phyloP scores from a whole-genome alignment of 2,797 vertebrate genomes.

The Cynopterus sphinx region DNA sequence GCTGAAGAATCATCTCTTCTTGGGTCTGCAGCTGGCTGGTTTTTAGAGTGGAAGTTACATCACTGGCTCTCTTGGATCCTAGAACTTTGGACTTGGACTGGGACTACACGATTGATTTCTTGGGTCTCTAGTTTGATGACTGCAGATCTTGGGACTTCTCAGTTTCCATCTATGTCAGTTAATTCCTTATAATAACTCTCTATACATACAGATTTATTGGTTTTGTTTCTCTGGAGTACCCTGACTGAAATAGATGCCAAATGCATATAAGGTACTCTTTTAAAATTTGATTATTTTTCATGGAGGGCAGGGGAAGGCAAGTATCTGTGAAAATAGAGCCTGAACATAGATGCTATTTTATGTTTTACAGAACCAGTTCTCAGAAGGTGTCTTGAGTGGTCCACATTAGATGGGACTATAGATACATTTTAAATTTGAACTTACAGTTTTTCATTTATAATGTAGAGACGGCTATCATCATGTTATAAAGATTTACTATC shows the following conservation, averaged over 20 bases:
- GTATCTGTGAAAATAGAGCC: neutral
- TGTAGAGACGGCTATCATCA: constrained; percentile 21
- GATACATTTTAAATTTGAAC: constrained; percentile 28
- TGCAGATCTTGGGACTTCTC: neutral
- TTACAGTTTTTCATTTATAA: constrained; percentile 45
- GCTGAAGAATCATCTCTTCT: neutral
- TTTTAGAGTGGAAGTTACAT: neutral
- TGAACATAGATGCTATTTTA: neutral
- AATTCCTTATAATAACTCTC: neutral
- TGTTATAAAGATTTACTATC: neutral
- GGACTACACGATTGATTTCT: neutral
- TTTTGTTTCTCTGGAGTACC: neutral
- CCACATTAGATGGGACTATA: neutral
- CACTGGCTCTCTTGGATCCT: neutral
- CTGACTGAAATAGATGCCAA: neutral
- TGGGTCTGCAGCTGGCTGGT: neutral
- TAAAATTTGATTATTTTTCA: neutral
- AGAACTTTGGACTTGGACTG: neutral
- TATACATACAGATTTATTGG: neutral
- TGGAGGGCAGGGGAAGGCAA: neutral
- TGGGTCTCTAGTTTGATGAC: neutral
- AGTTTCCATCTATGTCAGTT: neutral
- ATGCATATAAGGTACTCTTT: neutral
- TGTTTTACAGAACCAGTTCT: neutral
- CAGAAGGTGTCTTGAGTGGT: neutral